Base-by-base conservation (phyloP, 2,888 invertebrate genomes). In the Pteria penguin region DNA sequence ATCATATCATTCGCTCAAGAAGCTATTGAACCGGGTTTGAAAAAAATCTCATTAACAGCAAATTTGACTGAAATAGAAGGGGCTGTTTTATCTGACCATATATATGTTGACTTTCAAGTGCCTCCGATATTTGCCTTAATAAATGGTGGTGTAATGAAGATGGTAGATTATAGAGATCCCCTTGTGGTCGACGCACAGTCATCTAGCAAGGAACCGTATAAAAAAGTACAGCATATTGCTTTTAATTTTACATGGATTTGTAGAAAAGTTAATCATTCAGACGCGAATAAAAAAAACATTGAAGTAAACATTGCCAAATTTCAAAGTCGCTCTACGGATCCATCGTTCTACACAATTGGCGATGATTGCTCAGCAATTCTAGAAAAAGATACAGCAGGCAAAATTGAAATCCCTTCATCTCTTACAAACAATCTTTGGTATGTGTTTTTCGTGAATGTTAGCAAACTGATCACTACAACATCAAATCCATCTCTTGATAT, bases 41-140 rank as follows among this genome's bases (percentile, higher is more conserved):
- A 77, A 31, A 73, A 32, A 24, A 32, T 73, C 0, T 58, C 58
- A 2, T 31, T 77, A 22, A 57, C 52, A n/a, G 72, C 68, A 0
- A 77, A 77, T 31, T 58, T 77, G 2, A 77, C 76, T 2, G 76
- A 77, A 14, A 24, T 65, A n/a, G 67, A 60, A 26, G 76, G 69
- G 5, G 72, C 61, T 4, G 33, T 57, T 14, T 26, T 77, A 4
- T 22, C 33, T 31, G 76, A 77, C 29, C 57, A 60, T 26, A 70
- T 77, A 18, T 77, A 69, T 33, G 65, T 54, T 1, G 32, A 77
- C 3, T 73, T 77, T 31, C 60, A 22, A n/a, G 52, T 65, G 24
- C 76, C 76, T 2, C 36, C 69, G 2, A 29, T 77, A n/a, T 57
- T 77, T 14, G 68, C 76, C 4, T 57, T 45, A 5, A 73, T 77